Base-by-base conservation (phyloP, 2,888 invertebrate species). In the Drosophila helvetica region DNA sequence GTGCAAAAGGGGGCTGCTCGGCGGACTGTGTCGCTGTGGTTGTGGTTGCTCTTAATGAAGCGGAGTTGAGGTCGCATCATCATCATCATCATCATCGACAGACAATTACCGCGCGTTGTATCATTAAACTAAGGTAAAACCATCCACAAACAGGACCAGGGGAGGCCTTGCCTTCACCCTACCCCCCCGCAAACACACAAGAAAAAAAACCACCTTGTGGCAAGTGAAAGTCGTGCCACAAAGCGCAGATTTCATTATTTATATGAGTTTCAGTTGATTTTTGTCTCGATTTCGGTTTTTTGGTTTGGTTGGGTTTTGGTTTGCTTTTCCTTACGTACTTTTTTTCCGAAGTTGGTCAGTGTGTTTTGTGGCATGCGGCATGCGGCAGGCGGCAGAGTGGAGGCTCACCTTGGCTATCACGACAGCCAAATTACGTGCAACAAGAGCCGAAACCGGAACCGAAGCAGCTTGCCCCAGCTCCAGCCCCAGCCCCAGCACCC, bases 331-430 rank as follows among this genome's bases (percentile, higher is more conserved):
- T 38, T 38, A 2, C 15, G 38, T 15, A 2, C 6, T 42, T 27
- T 22, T 33, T 43, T 30, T 43, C 10, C 19, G 56, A 53, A 75
- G 77, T 78, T 83, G 79, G 84, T 83, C 79, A 84, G 76, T 80
- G 52, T 69, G 78, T 61, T 73, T 60, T 50, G 18, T 22, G 18
- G 19, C 22, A 17, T 50, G 19, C 9, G 38, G 38, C 47, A 46
- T 12, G 46, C 46, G 10, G 17, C 10, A 18, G 3, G 52, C 48
- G 47, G 53, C 62, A 19, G 17, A 43, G 56, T 10, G 46, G 46
- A n/a, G 46, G 57, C 42, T 56, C 46, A 53, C 57, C 43, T 55
- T 59, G 76, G 65, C 63, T 54, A 74, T 74, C 78, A 78, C 75
- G 78, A 78, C 59, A 65, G 52, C 43, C 67, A 72, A 80, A 80